Base-by-base conservation (phyloP, 1,140 invertebrate genomes). In the Bemisia tabaci region DNA sequence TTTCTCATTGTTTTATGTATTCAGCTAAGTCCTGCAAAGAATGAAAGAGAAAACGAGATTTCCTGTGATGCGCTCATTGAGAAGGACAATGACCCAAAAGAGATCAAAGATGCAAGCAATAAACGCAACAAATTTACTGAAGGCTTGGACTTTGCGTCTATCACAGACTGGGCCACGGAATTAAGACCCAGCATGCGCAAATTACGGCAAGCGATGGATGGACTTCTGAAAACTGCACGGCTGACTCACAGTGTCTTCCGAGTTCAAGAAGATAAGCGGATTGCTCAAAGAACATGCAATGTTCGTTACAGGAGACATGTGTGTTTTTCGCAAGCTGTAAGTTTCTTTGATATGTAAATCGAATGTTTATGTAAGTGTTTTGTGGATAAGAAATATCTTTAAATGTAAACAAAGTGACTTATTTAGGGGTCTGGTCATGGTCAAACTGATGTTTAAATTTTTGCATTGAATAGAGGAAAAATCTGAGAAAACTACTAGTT, bases 321-420 rank as follows among this genome's bases (percentile, higher is more conserved):
- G 26, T 92, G 92, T 74, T 95, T 95, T 75, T 91, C 92, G 24
- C 94, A 97, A 79, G 90, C 93, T 64, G 91, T 94, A 78, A 86
- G 83, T 81, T 63, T 26, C 60, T 22, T 67, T 23, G 22, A 59
- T 59, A n/a, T n/a, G 59, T 22, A 21, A 60, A n/a, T 12, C n/a
- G 48, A 59, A n/a, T 12, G 48, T 12, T 12, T 12, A 12, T n/a
- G 48, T 59, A n/a, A n/a, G 48, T 64, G 12, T 60, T 58, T 58
- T 68, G 2, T 25, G 66, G n/a, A n/a, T n/a, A n/a, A n/a, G n/a
- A n/a, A n/a, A n/a, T n/a, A n/a, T n/a, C n/a, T n/a, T n/a, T n/a
- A n/a, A n/a, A n/a, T n/a, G n/a, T n/a, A n/a, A n/a, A n/a, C n/a
- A n/a, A n/a, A n/a, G n/a, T n/a, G n/a, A n/a, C n/a, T n/a, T n/a